phyloP scores from a whole-genome alignment of 2,797 vertebrate species.

The Smutsia temminckii region DNA sequence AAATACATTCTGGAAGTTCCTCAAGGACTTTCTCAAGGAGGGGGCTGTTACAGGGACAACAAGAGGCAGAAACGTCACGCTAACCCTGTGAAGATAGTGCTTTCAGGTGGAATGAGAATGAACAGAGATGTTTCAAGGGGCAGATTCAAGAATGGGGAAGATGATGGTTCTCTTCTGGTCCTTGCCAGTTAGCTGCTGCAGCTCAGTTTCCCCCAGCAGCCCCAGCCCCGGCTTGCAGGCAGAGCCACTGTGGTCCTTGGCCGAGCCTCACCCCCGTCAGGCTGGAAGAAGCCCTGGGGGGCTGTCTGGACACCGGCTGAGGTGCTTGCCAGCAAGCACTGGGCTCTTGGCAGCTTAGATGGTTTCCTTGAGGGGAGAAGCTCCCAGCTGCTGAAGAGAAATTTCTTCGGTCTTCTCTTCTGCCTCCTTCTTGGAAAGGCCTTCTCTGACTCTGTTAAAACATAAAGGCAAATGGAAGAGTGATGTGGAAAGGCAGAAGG shows the following conservation, averaged over 20 bases:
- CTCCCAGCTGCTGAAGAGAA: slow-evolving; percentile 60
- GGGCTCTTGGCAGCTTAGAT: slow-evolving; percentile 32
- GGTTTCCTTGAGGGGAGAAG: slow-evolving; percentile 68
- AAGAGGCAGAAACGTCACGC: not conserved
- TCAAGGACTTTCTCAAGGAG: not conserved
- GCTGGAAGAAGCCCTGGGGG: not conserved
- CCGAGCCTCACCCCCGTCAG: not conserved
- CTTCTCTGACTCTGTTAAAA: slow-evolving; percentile 50
- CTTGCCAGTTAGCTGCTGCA: not conserved
- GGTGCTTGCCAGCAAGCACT: too few species aligned
- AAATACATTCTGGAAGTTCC: not conserved
- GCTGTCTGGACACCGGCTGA: not conserved
- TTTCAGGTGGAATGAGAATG: not conserved
- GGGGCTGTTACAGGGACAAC: not conserved
- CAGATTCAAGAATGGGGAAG: not conserved
- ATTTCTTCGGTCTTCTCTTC: slow-evolving; percentile 65
- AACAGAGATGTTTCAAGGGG: not conserved
- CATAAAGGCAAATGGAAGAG: not conserved
- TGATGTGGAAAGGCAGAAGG: not conserved
- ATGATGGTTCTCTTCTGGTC: not conserved
- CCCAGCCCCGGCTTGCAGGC: not conserved
- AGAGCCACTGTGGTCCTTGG: rapidly evolving
- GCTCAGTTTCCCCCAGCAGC: too few species aligned
- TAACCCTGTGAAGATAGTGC: not conserved
- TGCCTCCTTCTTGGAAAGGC: not conserved